These are phyloP conservation scores for Megaustenia siamemsis DNA, from an alignment of 2,888 invertebrate species.

Conservation along the genomic window DNA sequence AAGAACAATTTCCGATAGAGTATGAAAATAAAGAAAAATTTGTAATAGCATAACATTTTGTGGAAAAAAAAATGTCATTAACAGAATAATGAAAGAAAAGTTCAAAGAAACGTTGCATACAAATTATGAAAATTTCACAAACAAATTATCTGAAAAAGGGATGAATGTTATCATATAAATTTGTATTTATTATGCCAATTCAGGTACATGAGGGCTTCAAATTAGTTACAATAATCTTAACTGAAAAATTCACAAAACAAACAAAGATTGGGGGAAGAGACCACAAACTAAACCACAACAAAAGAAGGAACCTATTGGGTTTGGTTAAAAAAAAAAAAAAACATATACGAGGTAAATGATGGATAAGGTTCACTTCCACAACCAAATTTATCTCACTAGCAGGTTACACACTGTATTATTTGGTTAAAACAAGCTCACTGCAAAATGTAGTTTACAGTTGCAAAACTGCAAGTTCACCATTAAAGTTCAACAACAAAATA, in stretches of 20 bases:
- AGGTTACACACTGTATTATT: neutral
- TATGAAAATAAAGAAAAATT: neutral
- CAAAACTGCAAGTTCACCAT: neutral
- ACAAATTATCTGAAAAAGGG: neutral
- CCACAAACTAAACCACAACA: slow-evolving; percentile 17
- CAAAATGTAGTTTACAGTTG: slow-evolving; percentile 5
- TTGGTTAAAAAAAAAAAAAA: slow-evolving; percentile 5
- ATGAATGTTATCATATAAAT: neutral
- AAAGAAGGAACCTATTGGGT: neutral
- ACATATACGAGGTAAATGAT: neutral
- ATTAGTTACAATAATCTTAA: slow-evolving; percentile 16
- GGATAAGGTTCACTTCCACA: neutral
- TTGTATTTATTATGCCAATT: neutral
- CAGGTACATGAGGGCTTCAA: neutral
- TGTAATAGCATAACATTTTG: neutral
- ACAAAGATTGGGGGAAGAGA: slow-evolving; percentile 4
- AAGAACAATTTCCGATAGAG: neutral
- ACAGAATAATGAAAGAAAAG: neutral
- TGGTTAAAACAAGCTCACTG: slow-evolving; percentile 5
- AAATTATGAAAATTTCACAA: neutral
- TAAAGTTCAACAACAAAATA: slow-evolving; percentile 27
- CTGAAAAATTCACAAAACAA: slow-evolving; percentile 33
- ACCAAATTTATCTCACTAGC: neutral
- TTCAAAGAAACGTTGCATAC: neutral
- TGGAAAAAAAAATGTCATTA: neutral